Base-by-base conservation (phyloP, 2,797 vertebrate genomes). In the Falco concolor region DNA sequence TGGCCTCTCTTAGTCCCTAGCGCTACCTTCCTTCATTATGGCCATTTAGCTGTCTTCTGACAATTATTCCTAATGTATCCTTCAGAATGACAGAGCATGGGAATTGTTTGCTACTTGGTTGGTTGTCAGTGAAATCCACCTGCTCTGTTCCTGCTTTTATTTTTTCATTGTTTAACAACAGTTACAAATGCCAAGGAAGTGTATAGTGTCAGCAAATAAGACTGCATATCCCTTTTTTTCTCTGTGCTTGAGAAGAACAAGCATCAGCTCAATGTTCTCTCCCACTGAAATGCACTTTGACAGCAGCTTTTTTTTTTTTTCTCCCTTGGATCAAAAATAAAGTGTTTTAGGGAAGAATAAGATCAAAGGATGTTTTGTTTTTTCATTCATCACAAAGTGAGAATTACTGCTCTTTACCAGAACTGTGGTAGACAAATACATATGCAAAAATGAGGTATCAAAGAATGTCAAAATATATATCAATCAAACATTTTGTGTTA, bases 311-410 rank as follows among this genome's bases (percentile, higher is more conserved):
- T 67, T 81, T 80, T 78, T 67, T 81, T 24, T 36, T n/a, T n/a
- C n/a, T n/a, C n/a, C n/a, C 49, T 72, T 72, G 60, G 45, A 94
- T 97, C n/a, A 94, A 83, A 92, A 93, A 8, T 36, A 45, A 45
- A 69, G 22, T 64, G 42, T 19, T 92, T 84, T 82, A 90, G 60
- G 60, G 64, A 89, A 53, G 64, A 79, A 30, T 45, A 84, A 84
- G 84, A 96, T 95, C 74, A 96, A 95, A 97, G 68, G 40, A 60
- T 72, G 52, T 34, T 89, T 92, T 94, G 50, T 61, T 88, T 94
- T 89, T 86, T 90, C 44, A 32, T 84, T 94, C 68, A 57, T 89
- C 42, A 49, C 36, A 65, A 78, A 88, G 34, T 60, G 24, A 54
- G 53, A 87, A 63, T 89, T 64, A 54, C 28, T 94, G 42, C 32